phyloP scores from a whole-genome alignment of 2,888 invertebrate species.

The Idaea straminata region DNA sequence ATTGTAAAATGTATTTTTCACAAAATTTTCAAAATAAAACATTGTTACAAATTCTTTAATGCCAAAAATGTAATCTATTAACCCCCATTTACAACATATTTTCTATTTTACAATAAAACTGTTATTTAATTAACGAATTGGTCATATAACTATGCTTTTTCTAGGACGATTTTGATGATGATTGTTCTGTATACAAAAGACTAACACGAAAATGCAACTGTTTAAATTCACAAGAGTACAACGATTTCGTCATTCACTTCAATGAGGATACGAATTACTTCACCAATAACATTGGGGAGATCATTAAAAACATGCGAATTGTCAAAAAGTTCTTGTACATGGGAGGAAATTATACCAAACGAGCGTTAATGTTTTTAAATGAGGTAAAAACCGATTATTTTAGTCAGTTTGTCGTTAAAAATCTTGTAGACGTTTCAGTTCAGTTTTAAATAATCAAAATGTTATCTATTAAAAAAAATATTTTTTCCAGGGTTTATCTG shows the following conservation, averaged over 20 bases:
- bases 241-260: slow-evolving; percentile 68
- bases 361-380: slow-evolving; percentile 63
- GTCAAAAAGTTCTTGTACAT: slow-evolving; percentile 69
- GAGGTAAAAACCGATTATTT: slow-evolving; percentile 40
- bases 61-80: no score
- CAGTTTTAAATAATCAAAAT: no score
- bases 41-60: no score
- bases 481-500: slow-evolving; percentile 49
- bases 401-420: no score
- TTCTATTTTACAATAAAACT: no score
- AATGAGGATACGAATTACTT: slow-evolving; percentile 60
- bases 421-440: no score
- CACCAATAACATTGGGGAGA: slow-evolving; percentile 58
- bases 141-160: slow-evolving; percentile 19
- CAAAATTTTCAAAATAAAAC: no score
- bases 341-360: slow-evolving; percentile 56
- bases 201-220: slow-evolving; percentile 65
- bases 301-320: slow-evolving; percentile 67
- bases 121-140: no score
- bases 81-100: no score
- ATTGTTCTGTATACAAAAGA: slow-evolving; percentile 64
- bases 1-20: no score
- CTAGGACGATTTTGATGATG: slow-evolving; percentile 52
- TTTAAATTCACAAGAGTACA: slow-evolving; percentile 55
- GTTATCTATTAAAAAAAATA: not conserved